Conservation (phyloP, 2,797 vertebrate genomes). For the Malurus splendens region DNA sequence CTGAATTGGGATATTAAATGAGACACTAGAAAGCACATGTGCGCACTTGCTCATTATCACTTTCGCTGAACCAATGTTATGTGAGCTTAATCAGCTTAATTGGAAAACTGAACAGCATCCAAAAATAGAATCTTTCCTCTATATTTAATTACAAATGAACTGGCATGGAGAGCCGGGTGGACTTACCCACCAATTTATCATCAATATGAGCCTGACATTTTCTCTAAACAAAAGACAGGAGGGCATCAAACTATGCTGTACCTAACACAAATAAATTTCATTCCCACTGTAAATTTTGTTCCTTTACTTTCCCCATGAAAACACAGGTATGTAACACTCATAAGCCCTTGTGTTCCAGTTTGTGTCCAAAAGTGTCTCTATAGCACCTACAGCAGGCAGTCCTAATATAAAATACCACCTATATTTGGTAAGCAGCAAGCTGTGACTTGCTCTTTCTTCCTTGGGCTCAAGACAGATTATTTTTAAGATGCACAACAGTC, state of each 20-base stretch:
- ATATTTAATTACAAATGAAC: conserved; percentile 1
- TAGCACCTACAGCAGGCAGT: not conserved
- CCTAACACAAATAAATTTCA: not conserved
- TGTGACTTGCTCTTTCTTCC: not conserved
- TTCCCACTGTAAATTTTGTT: not conserved
- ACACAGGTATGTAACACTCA: not conserved
- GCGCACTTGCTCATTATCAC: not conserved
- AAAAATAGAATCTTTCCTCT: not conserved
- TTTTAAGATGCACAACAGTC: not conserved
- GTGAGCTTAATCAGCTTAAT: not conserved
- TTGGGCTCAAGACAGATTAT: not conserved
- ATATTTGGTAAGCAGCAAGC: not conserved
- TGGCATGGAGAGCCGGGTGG: not conserved
- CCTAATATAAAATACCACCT: not conserved
- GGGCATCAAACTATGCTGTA: not conserved
- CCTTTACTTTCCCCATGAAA: not conserved
- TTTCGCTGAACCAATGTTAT: not conserved
- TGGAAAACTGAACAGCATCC: conserved; percentile 4
- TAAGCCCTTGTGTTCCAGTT: not conserved
- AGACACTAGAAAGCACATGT: not conserved
- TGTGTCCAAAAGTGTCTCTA: not conserved
- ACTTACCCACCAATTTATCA: not conserved
- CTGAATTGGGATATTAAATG: not conserved
- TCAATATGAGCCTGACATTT: not conserved
- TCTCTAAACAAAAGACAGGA: not conserved